Base-by-base conservation (phyloP, 2,797 vertebrate genomes). In the Tapera naevia region DNA sequence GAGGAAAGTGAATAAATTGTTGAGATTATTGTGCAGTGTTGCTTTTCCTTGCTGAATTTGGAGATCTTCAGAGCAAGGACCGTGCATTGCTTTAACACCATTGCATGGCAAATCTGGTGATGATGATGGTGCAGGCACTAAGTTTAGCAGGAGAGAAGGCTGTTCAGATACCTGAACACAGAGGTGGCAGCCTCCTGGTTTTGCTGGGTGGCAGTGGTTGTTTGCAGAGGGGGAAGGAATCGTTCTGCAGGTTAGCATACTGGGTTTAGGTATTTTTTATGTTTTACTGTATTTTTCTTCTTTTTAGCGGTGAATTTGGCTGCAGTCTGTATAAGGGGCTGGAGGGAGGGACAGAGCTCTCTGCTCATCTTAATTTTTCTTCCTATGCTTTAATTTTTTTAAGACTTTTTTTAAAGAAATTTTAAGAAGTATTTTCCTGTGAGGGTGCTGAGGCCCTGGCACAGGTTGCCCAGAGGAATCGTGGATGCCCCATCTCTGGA, bases 151-250 rank as follows among this genome's bases (percentile, higher is more conserved):
- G 32, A 70, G 35, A 30, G 30, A 51, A 37, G 28, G 30, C 37
- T 45, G 10, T 67, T 61, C 7, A 37, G 41, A 3, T 33, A 11
- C 0, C 0, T 45, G 43, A 28, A 33, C 65, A 25, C 6, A 2
- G 33, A 56, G 17, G 27, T 54, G 32, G 24, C 43, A 46, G 1
- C 48, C 71, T 25, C 30, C 39, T 74, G n/a, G 11, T 50, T 86
- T 73, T 35, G 46, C 32, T 57, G 64, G 21, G 14, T 70, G 35
- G 37, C 62, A 58, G 39, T 4, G 5, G 8, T 45, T 0, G 1
- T 35, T 46, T n/a, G 48, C 11, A 18, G 56, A 46, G 46, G 5
- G 11, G 10, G 16, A 3, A 46, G 74, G 24, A 56, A 13, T 78
- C 46, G 30, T 48, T 43, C 32, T 45, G 35, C 46, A 32, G 54